phyloP scores from a whole-genome alignment of 2,888 invertebrate genomes.

The Nomada fucata region DNA sequence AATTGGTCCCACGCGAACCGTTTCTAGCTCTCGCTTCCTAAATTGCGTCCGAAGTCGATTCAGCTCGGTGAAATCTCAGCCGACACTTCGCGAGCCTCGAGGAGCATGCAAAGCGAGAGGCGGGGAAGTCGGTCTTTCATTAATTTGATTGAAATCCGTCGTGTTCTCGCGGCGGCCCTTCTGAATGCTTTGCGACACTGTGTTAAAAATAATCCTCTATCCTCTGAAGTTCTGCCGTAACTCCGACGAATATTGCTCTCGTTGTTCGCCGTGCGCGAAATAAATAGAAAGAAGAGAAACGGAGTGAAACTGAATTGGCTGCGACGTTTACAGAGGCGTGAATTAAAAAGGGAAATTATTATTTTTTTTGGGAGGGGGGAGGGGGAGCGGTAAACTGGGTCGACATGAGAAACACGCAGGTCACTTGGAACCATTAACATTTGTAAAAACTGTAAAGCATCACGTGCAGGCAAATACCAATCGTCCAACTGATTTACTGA shows the following conservation, averaged over 20 bases:
- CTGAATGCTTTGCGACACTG: slow-evolving; percentile 1
- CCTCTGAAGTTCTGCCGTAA: neutral
- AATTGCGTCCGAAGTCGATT: slow-evolving; percentile 26
- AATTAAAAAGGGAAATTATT: neutral
- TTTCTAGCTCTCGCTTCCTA: neutral
- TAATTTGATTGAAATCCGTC: slow-evolving; percentile 34
- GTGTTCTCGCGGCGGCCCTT: neutral
- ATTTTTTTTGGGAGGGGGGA: too few relatives aligned
- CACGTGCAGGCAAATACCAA: neutral
- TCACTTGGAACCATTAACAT: neutral
- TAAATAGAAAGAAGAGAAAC: neutral
- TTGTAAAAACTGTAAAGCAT: neutral
- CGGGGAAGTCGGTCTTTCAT: slow-evolving; percentile 23
- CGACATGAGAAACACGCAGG: neutral
- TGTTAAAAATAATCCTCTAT: slow-evolving; percentile 15
- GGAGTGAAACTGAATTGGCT: neutral
- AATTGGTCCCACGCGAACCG: too few relatives aligned
- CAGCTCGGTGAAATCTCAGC: neutral
- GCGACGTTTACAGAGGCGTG: neutral
- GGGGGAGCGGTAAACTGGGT: neutral
- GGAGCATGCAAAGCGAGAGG: neutral
- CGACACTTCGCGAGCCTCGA: slow-evolving; percentile 8
- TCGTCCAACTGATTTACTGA: too few relatives aligned
- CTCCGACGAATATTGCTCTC: neutral
- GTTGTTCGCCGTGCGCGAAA: neutral